Base-by-base conservation (phyloP, 1,140 invertebrate species). In the Macrobrachium rosenbergii region DNA sequence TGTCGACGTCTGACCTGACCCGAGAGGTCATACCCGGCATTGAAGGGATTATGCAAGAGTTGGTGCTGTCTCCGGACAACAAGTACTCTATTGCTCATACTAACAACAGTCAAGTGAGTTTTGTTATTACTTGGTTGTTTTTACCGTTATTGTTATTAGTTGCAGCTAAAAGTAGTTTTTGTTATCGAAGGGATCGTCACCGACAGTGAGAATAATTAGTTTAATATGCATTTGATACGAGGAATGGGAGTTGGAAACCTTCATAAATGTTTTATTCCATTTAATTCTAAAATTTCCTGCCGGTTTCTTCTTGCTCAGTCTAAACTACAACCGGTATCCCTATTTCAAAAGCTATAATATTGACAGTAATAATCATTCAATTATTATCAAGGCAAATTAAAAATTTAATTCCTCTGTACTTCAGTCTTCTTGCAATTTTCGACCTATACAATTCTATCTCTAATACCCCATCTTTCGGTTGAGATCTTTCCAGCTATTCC, bases 21-120 rank as follows among this genome's bases (percentile, higher is more conserved):
- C 93, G 97, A 81, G 96, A 98, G 91, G 95, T 99, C 0, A 97
- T 96, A 93, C 98, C 98, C 0, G 97, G 97, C 69, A 95, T 99
- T 28, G 96, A 97, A 91, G 98, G 97, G 60, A 99, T 99, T 90
- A 98, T 99, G 95, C 97, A 98, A 92, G 96, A 97, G 90, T 92
- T 99, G 73, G 95, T 96, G n/a, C 92, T 99, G 11, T 98, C 97
- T 88, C 96, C 97, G 0, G 98, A 99, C 91, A 99, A 99, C 91
- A 97, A 98, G 92, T 99, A 96, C 93, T 97, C 97, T 1, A 96
- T 97, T n/a, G 97, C 98, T 7, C 98, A 95, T 91, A 99, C 98
- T 2, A 99, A 98, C 90, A 99, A 99, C 91, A 97, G 98, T 92
- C 97, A 98, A 92, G 95, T 96, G 92, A 92, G 79, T 12, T 14